Evolutionary conservation across 2,113 vertebrate species (phyloP), one percentile per base, ranked within the genome.

Genomic region (Pangasianodon hypophthalmus): DNA sequence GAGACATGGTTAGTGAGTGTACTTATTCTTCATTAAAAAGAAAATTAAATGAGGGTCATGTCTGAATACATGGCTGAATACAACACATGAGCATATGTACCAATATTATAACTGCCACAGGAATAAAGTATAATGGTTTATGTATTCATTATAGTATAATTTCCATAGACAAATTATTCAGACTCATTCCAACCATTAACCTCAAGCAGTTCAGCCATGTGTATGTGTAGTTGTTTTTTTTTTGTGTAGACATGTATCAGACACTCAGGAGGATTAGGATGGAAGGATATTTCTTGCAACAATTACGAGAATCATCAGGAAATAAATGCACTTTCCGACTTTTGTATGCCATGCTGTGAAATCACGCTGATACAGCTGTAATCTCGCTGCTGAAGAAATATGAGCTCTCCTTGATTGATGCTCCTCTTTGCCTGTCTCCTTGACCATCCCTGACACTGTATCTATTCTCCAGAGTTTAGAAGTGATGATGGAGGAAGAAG

Each of bases 401-500:
- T 44, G 14, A 83, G 62, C 48, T 71, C 37, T 69, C 80, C 26
- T 56, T 88, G 81, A 54, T 58, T 41, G 24, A 84, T 29, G 41
- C 80, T 18, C 32, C 62, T 82, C 13, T 52, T 88, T 82, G 48
- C 60, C 79, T 37, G 77, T 52, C 62, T 71, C n/a, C 87, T 88
- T 41, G 79, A 44, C 79, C 62, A 52, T 21, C 21, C 48, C n/a
- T 71, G 62, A 88, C 64, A 54, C 16, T 83, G 24, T 9, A 41
- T 88, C 79, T 37, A 29, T 83, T 71, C 77, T 81, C 87, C 44
- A 37, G 46, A 64, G 19, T 83, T 88, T 44, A 29, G 32, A 84
- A n/a, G 11, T 82, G 60, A 82, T 67, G 46, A 62, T 67, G 24
- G 62, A 54, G 9, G 1, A 37, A 82, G 87, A 83, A 82, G 44